These are phyloP conservation scores for Proisotoma minuta DNA, from an alignment of 2,888 invertebrate species.

Conservation along the genomic window DNA sequence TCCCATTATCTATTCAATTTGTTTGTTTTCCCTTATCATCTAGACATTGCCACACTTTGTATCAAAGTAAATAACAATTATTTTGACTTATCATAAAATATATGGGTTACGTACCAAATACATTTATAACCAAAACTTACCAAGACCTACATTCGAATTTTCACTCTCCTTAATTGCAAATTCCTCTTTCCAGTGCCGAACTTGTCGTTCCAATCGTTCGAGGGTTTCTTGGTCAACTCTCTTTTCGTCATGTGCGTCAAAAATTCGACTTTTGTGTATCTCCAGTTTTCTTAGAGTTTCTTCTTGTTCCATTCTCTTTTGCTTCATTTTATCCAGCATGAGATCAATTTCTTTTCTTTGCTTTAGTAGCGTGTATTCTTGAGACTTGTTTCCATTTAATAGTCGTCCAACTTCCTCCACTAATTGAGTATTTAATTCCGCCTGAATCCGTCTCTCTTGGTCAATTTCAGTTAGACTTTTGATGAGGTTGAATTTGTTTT, in stretches of 20 bases:
- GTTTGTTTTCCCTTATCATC: no score
- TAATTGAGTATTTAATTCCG: conserved; percentile 32
- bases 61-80: no score
- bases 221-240: conserved; percentile 13
- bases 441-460: conserved; percentile 35
- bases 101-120: no score
- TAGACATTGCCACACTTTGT: no score
- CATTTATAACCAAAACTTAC: no score
- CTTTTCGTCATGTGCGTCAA: conserved; percentile 8
- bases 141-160: no score
- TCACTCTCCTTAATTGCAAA: conserved; percentile 31
- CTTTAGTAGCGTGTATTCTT: conserved; percentile 30
- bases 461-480: conserved; percentile 31
- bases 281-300: conserved; percentile 21
- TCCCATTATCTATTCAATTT: no score
- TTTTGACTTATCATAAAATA: no score
- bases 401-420: conserved; percentile 32
- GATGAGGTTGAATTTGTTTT: conserved; percentile 28
- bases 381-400: conserved; percentile 29
- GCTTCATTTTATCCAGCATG: conserved; percentile 35
- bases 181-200: conserved; percentile 42
- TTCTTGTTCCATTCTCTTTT: conserved; percentile 27
- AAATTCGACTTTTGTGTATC: conserved; percentile 20
- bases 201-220: conserved; percentile 30
- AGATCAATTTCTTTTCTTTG: conserved; percentile 32